phyloP scores from a whole-genome alignment of 1,140 invertebrate genomes.

The Hirudo medicinalis region DNA sequence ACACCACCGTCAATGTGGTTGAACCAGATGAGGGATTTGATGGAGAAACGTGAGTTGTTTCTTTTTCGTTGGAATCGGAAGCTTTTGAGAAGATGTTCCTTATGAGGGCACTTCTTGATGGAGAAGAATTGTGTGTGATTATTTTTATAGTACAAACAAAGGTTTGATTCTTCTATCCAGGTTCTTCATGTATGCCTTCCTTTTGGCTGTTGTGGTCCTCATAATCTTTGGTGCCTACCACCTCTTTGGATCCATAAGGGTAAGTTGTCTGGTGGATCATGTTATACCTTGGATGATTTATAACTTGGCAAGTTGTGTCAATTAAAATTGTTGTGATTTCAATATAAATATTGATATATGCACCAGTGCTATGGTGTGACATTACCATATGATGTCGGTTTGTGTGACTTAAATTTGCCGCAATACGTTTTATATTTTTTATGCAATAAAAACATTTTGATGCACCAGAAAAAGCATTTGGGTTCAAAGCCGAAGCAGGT shows the following conservation, averaged over 20 bases:
- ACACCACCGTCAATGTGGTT: constrained; percentile 91
- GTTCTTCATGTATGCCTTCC: constrained; percentile 85
- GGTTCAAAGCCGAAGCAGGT: constrained; percentile 52
- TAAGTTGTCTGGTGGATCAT: constrained; percentile 31
- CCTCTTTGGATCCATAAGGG: constrained; percentile 59
- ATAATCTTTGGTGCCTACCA: constrained; percentile 79
- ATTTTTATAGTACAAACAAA: no score
- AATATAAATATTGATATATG: no score
- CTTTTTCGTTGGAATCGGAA: no score
- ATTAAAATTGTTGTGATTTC: no score
- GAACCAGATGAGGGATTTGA: constrained; percentile 93
- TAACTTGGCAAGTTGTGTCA: no score
- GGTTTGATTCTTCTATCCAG: constrained; percentile 27
- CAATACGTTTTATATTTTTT: no score
- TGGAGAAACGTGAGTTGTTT: constrained; percentile 66
- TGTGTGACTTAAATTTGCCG: no score
- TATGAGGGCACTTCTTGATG: no score
- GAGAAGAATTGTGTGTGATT: no score
- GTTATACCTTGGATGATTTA: not conserved
- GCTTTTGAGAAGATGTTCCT: no score
- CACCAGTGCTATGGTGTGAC: no score
- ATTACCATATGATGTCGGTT: no score
- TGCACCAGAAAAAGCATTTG: constrained; percentile 42
- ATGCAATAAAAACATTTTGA: not conserved
- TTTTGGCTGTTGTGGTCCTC: constrained; percentile 73